phyloP scores from a whole-genome alignment of 2,888 invertebrate genomes.

The Tinea semifulvella region DNA sequence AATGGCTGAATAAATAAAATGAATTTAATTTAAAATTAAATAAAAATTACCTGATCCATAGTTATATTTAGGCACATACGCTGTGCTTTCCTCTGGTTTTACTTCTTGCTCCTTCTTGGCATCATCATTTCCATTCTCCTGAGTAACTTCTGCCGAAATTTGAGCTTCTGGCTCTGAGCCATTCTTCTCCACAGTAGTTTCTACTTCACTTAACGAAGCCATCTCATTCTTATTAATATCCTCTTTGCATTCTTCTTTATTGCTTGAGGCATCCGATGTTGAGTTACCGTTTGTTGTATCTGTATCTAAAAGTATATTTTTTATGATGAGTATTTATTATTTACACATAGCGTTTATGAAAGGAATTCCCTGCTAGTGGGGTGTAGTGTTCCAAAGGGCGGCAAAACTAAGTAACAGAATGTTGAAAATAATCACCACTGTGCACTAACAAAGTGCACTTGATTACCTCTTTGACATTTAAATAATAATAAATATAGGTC shows the following conservation, averaged over 20 bases:
- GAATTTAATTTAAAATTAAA: constrained; percentile 4
- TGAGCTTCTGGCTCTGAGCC: constrained; percentile 36
- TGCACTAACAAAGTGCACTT: no score
- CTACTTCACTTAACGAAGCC: constrained; percentile 42
- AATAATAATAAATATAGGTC: no score
- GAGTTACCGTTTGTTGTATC: constrained; percentile 54
- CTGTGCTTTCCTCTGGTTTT: constrained; percentile 19
- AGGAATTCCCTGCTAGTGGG: no score
- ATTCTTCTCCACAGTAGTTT: constrained; percentile 34
- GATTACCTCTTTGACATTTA: no score
- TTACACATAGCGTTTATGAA: no score
- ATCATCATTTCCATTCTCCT: constrained; percentile 25
- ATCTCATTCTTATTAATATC: constrained; percentile 55
- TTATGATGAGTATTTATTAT: no score
- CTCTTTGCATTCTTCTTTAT: constrained; percentile 30
- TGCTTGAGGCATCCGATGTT: constrained; percentile 24
- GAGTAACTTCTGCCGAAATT: constrained; percentile 27
- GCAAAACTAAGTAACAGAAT: no score
- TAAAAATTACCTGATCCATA: constrained; percentile 42
- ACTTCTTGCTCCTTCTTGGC: constrained; percentile 20
- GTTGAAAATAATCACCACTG: no score
- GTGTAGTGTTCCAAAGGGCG: no score
- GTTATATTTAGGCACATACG: constrained; percentile 53
- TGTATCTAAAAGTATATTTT: neutral
- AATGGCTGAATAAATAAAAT: neutral